Conservation (phyloP, 2,888 invertebrate genomes). For the Strigamia transsilvanica region DNA sequence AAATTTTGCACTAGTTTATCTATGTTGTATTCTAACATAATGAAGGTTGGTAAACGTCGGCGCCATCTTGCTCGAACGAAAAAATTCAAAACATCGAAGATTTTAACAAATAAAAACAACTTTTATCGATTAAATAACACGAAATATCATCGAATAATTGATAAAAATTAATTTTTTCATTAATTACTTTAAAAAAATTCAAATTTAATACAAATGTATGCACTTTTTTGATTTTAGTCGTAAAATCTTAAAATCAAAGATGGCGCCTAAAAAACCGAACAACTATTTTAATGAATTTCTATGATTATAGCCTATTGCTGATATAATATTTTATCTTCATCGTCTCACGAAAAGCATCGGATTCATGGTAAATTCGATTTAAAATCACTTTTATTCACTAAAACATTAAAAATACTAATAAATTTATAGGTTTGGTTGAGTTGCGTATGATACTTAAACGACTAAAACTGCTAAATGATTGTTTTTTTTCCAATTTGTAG, state of each 20-base stretch:
- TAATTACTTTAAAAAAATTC: too few relatives aligned
- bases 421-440: not conserved
- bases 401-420: not conserved
- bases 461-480: not conserved
- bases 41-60: constrained; percentile 70
- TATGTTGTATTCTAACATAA: constrained; percentile 94
- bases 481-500: not conserved
- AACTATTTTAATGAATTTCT: not conserved
- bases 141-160: too few relatives aligned
- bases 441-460: too few relatives aligned
- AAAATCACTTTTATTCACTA: not conserved
- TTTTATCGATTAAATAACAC: too few relatives aligned
- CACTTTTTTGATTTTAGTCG: too few relatives aligned
- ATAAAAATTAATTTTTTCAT: too few relatives aligned
- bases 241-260: too few relatives aligned
- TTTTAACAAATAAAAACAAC: too few relatives aligned
- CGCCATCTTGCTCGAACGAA: not conserved
- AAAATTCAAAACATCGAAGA: not conserved
- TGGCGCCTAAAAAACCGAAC: not conserved
- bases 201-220: too few relatives aligned
- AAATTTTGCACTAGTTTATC: constrained; percentile 96
- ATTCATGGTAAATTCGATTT: constrained; percentile 68
- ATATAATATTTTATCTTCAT: constrained; percentile 93
- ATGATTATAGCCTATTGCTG: constrained; percentile 76
- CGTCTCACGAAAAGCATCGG: constrained; percentile 87